Percentiles rank a stretch among this genome's conserved stretches.
phyloP scores from a whole-genome alignment of 2,113 vertebrate genomes.

The Hymenochirus boettgeri region DNA sequence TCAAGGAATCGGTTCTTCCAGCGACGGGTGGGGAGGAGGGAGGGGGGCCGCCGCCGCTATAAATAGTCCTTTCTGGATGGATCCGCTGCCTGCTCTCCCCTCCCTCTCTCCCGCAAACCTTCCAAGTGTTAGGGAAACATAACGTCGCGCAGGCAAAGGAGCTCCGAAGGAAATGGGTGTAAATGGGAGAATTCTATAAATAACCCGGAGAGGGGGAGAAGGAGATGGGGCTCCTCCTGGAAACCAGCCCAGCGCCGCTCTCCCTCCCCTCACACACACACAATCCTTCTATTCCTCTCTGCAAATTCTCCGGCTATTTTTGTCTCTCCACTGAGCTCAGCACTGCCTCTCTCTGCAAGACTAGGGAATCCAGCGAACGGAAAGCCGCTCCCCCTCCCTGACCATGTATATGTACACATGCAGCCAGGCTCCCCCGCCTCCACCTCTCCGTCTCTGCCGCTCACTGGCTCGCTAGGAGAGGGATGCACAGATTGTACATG shows the following conservation, averaged over 20 bases:
- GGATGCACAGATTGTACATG: conserved; percentile 25
- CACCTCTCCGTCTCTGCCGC: conserved; percentile 8
- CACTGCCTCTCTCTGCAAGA: conserved; percentile 82
- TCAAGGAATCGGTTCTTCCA: conserved; percentile 16
- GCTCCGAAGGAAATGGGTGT: conserved; percentile 47
- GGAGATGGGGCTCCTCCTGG: conserved; percentile 58
- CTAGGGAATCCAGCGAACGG: conserved; percentile 5
- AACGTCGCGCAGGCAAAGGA: conserved; percentile 22
- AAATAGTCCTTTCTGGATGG: conserved; percentile 52
- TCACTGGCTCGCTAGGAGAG: conserved; percentile 1
- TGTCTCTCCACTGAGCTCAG: conserved; percentile 81
- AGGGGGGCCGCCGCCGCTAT: conserved; percentile 45
- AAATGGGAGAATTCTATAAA: conserved; percentile 53
- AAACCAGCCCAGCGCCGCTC: conserved; percentile 70
- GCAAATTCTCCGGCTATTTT: conserved; percentile 73
- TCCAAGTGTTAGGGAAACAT: conserved; percentile 40
- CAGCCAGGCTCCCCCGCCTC: background rate
- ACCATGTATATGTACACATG: conserved; percentile 28
- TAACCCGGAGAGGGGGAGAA: conserved; percentile 47
- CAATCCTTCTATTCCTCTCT: conserved; percentile 72
- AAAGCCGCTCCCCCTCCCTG: conserved; percentile 13
- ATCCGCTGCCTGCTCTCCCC: conserved; percentile 35
- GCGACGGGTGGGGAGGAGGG: conserved; percentile 34
- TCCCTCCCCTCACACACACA: conserved; percentile 60
- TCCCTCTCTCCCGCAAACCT: conserved; percentile 26